Evolutionary conservation across 2,113 vertebrate species (phyloP).

Genomic region (Acanthisitta chloris): DNA sequence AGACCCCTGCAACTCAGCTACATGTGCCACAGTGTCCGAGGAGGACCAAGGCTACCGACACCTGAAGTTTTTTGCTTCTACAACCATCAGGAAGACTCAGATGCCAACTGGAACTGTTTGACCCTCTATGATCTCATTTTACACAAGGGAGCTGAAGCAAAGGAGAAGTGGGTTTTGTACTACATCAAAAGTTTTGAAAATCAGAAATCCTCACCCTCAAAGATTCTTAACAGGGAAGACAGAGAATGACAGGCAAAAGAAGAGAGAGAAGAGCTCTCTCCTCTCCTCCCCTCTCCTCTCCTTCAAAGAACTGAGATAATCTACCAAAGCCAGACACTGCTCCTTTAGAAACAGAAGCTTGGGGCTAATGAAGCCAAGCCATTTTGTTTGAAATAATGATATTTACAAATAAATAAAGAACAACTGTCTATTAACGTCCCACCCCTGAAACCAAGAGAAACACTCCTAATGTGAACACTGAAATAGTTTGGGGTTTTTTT

Average conservation of each 20-base stretch:
- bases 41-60: background rate
- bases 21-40: fast-evolving
- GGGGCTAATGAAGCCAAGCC: fast-evolving
- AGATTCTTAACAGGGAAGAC: background rate
- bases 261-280: background rate
- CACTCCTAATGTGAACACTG: background rate
- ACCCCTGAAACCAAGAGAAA: background rate
- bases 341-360: background rate
- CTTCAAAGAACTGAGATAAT: background rate
- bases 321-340: background rate
- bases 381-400: background rate
- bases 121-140: background rate
- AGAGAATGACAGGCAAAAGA: background rate
- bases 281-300: background rate
- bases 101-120: background rate
- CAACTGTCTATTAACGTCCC: background rate
- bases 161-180: background rate
- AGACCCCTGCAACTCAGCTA: background rate
- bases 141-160: background rate
- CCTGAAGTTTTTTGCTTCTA: background rate
- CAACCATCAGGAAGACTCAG: background rate
- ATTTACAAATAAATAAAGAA: background rate
- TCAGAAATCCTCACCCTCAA: background rate
- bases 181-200: background rate
- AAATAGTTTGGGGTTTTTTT: background rate